Evolutionary conservation across 2,797 vertebrate genomes (phyloP).

Genomic region (Pogonophryne albipinna): DNA sequence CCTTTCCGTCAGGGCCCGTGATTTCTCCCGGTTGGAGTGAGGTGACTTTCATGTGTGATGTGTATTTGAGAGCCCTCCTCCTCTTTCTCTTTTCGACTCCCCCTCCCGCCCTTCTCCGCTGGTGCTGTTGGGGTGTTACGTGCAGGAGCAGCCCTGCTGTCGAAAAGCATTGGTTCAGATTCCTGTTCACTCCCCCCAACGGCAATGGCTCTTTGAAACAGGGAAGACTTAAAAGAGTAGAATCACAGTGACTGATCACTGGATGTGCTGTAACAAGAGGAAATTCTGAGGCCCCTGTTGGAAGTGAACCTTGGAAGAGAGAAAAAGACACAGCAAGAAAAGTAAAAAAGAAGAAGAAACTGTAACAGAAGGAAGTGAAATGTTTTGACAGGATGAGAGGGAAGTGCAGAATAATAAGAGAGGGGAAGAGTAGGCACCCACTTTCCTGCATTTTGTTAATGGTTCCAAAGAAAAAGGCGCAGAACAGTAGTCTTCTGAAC

Average conservation of each 20-base stretch:
- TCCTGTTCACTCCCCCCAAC: conserved; percentile 70
- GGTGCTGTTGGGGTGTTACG: conserved; percentile 73
- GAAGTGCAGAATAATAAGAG: conserved; percentile 43
- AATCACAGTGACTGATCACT: conserved; percentile 80
- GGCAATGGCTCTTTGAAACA: conserved; percentile 78
- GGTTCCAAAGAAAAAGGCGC: conserved; percentile 31
- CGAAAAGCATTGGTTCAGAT: conserved; percentile 80
- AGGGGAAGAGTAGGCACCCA: conserved; percentile 13
- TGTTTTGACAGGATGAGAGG: conserved; percentile 50
- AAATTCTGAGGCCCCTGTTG: conserved; percentile 64
- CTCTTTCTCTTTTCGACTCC: neutral
- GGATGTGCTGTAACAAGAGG: conserved; percentile 78
- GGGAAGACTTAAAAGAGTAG: conserved; percentile 78
- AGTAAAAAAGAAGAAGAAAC: conserved; percentile 31
- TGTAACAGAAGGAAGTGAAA: conserved; percentile 45
- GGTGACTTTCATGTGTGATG: conserved; percentile 82
- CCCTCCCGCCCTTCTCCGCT: conserved; percentile 34
- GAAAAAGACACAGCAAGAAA: conserved; percentile 15
- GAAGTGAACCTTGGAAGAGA: conserved; percentile 44
- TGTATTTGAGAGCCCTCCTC: conserved; percentile 68
- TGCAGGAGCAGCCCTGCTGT: conserved; percentile 74
- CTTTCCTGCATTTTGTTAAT: conserved; percentile 46
- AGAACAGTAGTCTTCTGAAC: conserved; percentile 41
- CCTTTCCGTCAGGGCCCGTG: conserved; percentile 77
- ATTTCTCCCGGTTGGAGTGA: conserved; percentile 77